Base-by-base conservation (phyloP, 2,888 invertebrate genomes). In the Opisthograptis luteolata region DNA sequence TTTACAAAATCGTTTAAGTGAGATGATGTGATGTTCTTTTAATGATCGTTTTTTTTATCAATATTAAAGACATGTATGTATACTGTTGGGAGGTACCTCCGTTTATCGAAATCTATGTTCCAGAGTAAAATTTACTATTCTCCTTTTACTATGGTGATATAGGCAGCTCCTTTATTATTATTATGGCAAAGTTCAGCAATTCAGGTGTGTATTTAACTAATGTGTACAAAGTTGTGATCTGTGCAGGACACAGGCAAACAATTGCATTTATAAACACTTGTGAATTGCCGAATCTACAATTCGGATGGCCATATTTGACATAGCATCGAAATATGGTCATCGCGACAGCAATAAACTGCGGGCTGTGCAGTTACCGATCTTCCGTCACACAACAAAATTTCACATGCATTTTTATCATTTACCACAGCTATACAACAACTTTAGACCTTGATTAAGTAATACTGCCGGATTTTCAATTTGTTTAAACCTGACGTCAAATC, bases 401-500 rank as follows among this genome's bases (percentile, higher is more conserved):
- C n/a, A n/a, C 15, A 31, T 15, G 31, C n/a, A 25, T 42, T 42
- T 44, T 24, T 36, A 27, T 24, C 13, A 41, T 48, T 42, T 49
- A 49, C 49, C 43, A 49, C 42, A 49, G 48, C 32, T 37, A 36
- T 32, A 49, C 42, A 49, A 49, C 9, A n/a, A n/a, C n/a, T n/a
- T n/a, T 25, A 1, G 7, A 3, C 1, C 20, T 6, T 3, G 6
- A 24, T 45, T 45, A 45, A 45, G 37, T 39, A 45, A 24, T 31
- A 28, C 24, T 45, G 47, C 47, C 9, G 6, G 17, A 17, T 37
- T 30, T 35, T 35, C 9, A 22, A 20, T 24, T 32, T 9, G 27
- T 35, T 35, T 35, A 36, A 28, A 36, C 36, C 24, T 32, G 36
- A 30, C 25, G 27, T 39, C 27, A 43, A 36, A 49, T 39, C 49